Base-by-base conservation (phyloP, 2,888 invertebrate species). In the Apodemia hepburni region DNA sequence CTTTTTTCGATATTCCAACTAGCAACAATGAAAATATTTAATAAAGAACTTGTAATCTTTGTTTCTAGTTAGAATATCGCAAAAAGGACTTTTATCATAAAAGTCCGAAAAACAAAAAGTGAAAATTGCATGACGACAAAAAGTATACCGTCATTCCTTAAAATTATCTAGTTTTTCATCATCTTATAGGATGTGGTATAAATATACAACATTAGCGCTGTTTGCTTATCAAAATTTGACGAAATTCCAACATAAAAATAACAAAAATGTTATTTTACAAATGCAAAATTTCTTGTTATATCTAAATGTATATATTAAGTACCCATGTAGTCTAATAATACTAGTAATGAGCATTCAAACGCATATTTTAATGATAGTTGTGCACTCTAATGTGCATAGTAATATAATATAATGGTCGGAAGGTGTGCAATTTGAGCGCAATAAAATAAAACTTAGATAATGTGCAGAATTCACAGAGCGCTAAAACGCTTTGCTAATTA, bases 401-500 rank as follows among this genome's bases (percentile, higher is more conserved):
- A 59, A 49, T 64, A 58, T 57, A 58, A 47, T 17, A 47, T 64
- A 63, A 68, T 65, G 61, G 62, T 15, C 59, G 59, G 59, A 64
- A 66, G 69, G 66, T 71, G 66, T 64, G 62, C 66, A 70, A 69
- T 75, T 74, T 64, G 66, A 68, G 64, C 63, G 68, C 67, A 70
- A 71, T 71, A 66, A 74, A 71, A 73, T 73, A 72, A 73, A 71
- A 74, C 68, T 70, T 71, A 73, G 73, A 71, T 73, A 72, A 69
- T 71, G 69, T 65, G 66, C 66, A 62, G 68, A 71, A 70, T 72
- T 74, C 71, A 67, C 66, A 67, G 64, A 72, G 70, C 68, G 72
- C 75, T 77, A 75, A 80, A 83, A 76, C 77, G 80, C 75, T 84
- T 80, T 71, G 74, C 80, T 85, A 85, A 87, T 87, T 87, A 81